phyloP scores from a whole-genome alignment of 2,888 invertebrate species.

The Disparrhopalites patrizii region DNA sequence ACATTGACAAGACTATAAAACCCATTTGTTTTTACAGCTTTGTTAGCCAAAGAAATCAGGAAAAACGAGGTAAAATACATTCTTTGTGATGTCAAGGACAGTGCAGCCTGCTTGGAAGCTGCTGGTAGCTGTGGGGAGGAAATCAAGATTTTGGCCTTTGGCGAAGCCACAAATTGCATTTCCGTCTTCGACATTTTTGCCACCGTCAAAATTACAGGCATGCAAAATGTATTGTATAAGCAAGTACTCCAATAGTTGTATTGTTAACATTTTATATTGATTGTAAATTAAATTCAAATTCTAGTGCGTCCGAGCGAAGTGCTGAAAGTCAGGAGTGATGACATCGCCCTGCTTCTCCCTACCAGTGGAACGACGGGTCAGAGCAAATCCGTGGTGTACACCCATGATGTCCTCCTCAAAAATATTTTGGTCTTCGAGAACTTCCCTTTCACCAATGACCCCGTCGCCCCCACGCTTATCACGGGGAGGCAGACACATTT shows the following conservation, averaged over 20 bases:
- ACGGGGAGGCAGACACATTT: constrained; percentile 42
- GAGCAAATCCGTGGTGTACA: constrained; percentile 40
- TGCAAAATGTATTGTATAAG: background rate
- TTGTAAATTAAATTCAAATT: background rate
- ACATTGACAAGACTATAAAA: no score
- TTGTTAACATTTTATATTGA: no score
- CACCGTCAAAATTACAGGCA: background rate
- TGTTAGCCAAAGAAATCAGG: background rate
- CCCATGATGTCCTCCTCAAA: constrained; percentile 32
- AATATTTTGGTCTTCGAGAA: constrained; percentile 29
- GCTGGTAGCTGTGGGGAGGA: background rate
- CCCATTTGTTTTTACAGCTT: background rate
- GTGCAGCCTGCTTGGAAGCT: background rate
- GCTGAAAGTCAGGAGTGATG: no score
- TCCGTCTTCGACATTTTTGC: constrained; percentile 1
- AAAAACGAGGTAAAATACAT: background rate
- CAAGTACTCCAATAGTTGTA: no score
- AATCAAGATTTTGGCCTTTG: background rate
- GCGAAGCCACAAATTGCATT: constrained; percentile 11
- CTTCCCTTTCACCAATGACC: constrained; percentile 35
- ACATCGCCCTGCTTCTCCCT: constrained; percentile 33
- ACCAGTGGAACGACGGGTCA: constrained; percentile 43
- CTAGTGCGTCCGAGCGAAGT: background rate
- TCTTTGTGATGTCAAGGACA: constrained; percentile 9
- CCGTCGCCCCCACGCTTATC: constrained; percentile 27